Percentiles rank a stretch among this genome's conserved stretches.
These are phyloP conservation scores for Microhierax caerulescens DNA, from an alignment of 2,797 vertebrate genomes.

Conservation along the genomic window DNA sequence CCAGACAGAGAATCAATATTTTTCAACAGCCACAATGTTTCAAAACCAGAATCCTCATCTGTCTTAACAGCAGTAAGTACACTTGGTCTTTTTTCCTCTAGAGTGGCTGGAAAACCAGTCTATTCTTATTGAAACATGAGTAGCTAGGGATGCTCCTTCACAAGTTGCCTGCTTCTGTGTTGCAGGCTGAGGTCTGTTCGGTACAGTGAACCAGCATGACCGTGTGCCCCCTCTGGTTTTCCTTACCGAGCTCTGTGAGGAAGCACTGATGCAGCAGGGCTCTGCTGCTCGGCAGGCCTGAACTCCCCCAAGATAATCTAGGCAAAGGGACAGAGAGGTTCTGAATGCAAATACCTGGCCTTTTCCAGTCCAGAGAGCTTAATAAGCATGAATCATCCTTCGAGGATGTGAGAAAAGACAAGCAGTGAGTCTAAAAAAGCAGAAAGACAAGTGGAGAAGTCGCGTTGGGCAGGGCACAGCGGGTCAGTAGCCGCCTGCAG, in stretches of 20 bases:
- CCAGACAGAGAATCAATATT: conserved; percentile 96
- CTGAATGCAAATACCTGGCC: conserved; percentile 11
- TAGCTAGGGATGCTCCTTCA: conserved; percentile 6
- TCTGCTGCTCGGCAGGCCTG: conserved; percentile 16
- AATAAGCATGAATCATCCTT: conserved; percentile 38
- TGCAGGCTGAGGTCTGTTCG: conserved; percentile 55
- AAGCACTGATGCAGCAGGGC: conserved; percentile 14
- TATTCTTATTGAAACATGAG: not conserved
- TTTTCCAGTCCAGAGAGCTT: conserved; percentile 38
- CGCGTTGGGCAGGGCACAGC: not conserved
- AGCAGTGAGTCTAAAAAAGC: not conserved
- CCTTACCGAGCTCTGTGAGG: conserved; percentile 59
- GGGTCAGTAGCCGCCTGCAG: not conserved
- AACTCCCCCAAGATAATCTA: conserved; percentile 19
- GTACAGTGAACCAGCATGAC: conserved; percentile 38
- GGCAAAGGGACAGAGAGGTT: conserved; percentile 23
- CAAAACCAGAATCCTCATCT: conserved; percentile 96
- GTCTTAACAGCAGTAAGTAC: conserved; percentile 92
- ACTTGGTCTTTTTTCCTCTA: not conserved
- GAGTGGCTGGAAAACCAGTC: not conserved
- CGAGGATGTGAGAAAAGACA: conserved; percentile 50
- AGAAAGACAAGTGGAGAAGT: not conserved
- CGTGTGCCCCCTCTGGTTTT: conserved; percentile 39
- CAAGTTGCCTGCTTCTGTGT: conserved; percentile 51
- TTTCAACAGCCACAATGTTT: conserved; percentile 99